Base-by-base conservation (phyloP, 1,140 invertebrate genomes). In the Lucilia cuprina region DNA sequence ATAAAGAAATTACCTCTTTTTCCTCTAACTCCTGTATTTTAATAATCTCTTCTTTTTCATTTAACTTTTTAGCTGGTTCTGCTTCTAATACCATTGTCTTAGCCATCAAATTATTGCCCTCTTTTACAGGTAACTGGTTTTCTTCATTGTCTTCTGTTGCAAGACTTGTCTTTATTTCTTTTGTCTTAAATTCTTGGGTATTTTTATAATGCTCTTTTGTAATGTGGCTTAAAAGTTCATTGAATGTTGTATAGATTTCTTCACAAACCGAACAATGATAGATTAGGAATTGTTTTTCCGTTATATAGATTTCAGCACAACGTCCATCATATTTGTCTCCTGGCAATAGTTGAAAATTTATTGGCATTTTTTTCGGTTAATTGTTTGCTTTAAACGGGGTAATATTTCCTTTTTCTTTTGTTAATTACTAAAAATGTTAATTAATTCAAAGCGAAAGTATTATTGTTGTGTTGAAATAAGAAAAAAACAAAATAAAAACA, bases 191-290 rank as follows among this genome's bases (percentile, higher is more conserved):
- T 78, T 78, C 75, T 35, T 78, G 35, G 5, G 34, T 41, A 78
- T 47, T 78, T 78, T 78, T n/a, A 78, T 78, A 47, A n/a, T 35
- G 30, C 9, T 41, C 75, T 19, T 78, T 78, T 17, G 14, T 78
- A 41, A 41, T 35, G 75, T 41, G 75, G 30, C 41, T 78, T 78
- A 47, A 35, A 14, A 78, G 30, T 17, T 78, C 5, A 78, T 78
- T 47, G 30, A 41, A 35, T 35, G 41, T 78, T 34, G 30, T 30
- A 78, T 70, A 70, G 19, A 70, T 70, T 70, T 70, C 65, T 3
- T 70, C 65, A 70, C 65, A 70, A 9, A 70, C 65, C n/a, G 65
- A 70, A 70, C 65, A 70, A 10, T 70, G 65, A 25, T 70, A 70
- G n/a, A 70, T n/a, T 2, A 70, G 65, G 19, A 70, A 70, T 21